A percentile compares a stretch with the other conserved stretches of the same genome.
Conservation (phyloP, 2,888 invertebrate genomes). For the Drosophila anceps region DNA sequence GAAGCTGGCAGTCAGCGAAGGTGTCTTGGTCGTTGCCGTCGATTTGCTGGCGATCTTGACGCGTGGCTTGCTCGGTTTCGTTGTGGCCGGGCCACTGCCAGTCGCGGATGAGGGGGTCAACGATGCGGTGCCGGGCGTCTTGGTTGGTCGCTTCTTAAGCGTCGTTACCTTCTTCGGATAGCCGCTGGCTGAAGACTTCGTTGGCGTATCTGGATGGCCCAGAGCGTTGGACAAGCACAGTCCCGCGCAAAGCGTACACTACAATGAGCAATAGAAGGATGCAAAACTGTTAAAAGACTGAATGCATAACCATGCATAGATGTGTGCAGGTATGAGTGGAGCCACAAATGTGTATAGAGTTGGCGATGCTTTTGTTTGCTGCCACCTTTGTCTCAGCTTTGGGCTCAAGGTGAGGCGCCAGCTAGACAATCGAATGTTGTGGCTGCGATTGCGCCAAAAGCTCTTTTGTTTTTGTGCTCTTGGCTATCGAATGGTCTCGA, state of each 20-base stretch:
- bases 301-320: conserved; percentile 1
- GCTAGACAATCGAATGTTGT: conserved; percentile 41
- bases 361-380: conserved; percentile 37
- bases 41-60: conserved; percentile 48
- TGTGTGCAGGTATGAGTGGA: neutral
- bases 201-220: conserved; percentile 40
- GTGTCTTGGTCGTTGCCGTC: conserved; percentile 40
- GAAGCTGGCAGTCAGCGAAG: conserved; percentile 75
- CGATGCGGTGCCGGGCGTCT: conserved; percentile 62
- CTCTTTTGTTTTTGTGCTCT: conserved; percentile 54
- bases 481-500: conserved; percentile 53
- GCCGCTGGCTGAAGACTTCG: conserved; percentile 43
- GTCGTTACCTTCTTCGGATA: conserved; percentile 84
- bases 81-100: conserved; percentile 34
- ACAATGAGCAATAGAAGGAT: conserved; percentile 35
- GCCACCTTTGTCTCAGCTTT: conserved; percentile 46
- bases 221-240: conserved; percentile 58
- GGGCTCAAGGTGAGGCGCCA: conserved; percentile 67
- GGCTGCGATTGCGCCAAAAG: conserved; percentile 56
- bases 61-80: conserved; percentile 69
- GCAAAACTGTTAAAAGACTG: neutral
- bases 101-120: conserved; percentile 13
- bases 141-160: conserved; percentile 78
- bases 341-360: neutral
- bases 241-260: conserved; percentile 62